Evolutionary conservation across 2,888 invertebrate species (phyloP).

Genomic region (Idaea straminata): DNA sequence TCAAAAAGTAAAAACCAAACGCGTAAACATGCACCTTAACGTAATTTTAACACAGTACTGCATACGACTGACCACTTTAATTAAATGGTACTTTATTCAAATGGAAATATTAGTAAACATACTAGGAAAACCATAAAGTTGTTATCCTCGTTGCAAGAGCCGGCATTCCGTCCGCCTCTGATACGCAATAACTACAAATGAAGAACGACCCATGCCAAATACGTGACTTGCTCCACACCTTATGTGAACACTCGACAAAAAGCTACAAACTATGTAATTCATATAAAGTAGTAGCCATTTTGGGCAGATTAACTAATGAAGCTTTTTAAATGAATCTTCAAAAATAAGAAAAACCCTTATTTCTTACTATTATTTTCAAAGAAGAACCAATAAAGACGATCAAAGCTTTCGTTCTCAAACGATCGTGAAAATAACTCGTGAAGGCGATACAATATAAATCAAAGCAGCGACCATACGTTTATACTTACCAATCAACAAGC

Average conservation of each 20-base stretch:
- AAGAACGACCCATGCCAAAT: slow-evolving; percentile 48
- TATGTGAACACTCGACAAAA: slow-evolving; percentile 45
- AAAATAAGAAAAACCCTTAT: slow-evolving; percentile 1
- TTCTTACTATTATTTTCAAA: neutral
- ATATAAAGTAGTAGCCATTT: slow-evolving; percentile 17
- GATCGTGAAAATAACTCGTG: neutral
- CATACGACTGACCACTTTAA: neutral
- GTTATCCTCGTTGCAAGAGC: slow-evolving; percentile 42
- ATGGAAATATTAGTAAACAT: slow-evolving; percentile 21
- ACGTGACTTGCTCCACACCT: slow-evolving; percentile 55
- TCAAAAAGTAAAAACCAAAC: neutral
- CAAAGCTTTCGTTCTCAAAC: neutral
- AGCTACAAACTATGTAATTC: slow-evolving; percentile 35
- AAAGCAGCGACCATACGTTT: slow-evolving; percentile 14
- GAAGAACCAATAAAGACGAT: neutral
- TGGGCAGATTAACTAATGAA: slow-evolving; percentile 17
- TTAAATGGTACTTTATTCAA: slow-evolving; percentile 1
- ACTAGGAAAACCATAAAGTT: slow-evolving; percentile 44
- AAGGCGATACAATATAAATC: neutral
- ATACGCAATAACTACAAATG: slow-evolving; percentile 35
- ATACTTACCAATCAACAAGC: slow-evolving; percentile 24
- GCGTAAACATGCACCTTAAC: neutral
- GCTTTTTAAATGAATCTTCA: slow-evolving; percentile 9
- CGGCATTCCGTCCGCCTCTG: slow-evolving; percentile 34
- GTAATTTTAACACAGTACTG: neutral